A percentile compares a stretch with the other conserved stretches of the same genome.
Conservation (phyloP, 2,888 invertebrate species). For the Tenodera sinensis region DNA sequence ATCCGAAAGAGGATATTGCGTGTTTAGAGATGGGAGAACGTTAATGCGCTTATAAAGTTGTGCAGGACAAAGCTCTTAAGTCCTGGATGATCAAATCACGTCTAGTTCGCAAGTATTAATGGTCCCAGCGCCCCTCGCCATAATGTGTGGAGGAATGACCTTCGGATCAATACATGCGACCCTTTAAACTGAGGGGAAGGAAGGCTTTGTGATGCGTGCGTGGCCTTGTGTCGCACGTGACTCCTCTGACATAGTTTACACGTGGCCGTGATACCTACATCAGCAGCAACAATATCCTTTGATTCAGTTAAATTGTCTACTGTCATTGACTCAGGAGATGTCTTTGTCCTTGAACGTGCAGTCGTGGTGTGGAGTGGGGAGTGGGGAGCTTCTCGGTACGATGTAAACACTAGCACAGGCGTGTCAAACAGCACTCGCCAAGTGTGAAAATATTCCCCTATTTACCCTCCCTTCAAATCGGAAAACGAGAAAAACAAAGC, state of each 20-base stretch:
- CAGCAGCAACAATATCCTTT: not conserved
- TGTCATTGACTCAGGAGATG: too few species aligned
- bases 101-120: not conserved
- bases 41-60: not conserved
- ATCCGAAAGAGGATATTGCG: too few species aligned
- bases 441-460: too few species aligned
- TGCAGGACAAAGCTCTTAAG: not conserved
- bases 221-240: not conserved
- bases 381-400: too few species aligned
- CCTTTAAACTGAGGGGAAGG: not conserved
- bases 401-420: too few species aligned
- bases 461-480: too few species aligned
- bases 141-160: not conserved
- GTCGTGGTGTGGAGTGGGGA: too few species aligned
- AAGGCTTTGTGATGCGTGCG: not conserved
- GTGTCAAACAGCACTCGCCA: too few species aligned
- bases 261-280: not conserved
- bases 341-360: too few species aligned
- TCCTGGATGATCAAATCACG: not conserved
- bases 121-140: not conserved
- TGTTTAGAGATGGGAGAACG: too few species aligned
- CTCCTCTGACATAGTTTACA: not conserved
- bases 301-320: not conserved
- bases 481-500: too few species aligned
- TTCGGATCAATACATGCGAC: not conserved